Conservation (phyloP, 2,888 invertebrate species). For the Acleris emargana region DNA sequence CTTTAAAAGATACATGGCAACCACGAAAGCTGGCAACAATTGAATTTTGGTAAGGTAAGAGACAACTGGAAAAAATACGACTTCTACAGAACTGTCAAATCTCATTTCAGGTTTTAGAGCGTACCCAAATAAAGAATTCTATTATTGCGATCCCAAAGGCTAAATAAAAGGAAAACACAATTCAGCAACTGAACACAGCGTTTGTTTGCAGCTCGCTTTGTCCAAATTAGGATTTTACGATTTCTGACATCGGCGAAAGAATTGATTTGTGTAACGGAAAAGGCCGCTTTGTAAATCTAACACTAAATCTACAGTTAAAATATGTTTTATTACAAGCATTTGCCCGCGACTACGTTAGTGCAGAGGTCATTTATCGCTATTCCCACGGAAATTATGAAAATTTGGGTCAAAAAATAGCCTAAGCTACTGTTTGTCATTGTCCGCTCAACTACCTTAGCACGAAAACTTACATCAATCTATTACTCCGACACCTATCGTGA, state of each 20-base stretch:
- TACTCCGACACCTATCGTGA: no score
- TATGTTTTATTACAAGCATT: no score
- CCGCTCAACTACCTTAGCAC: no score
- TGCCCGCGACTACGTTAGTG: no score
- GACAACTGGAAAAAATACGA: background rate
- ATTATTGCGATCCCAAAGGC: constrained; percentile 21
- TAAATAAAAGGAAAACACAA: constrained; percentile 14
- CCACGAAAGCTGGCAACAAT: no score
- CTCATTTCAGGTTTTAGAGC: background rate
- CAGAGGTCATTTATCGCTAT: no score
- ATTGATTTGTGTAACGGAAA: background rate
- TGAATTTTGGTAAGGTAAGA: background rate
- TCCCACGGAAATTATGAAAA: no score
- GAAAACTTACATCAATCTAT: no score
- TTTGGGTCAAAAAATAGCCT: no score
- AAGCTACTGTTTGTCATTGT: no score
- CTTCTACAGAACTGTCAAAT: constrained; percentile 2
- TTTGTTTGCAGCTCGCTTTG: constrained; percentile 1
- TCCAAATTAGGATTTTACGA: constrained; percentile 11
- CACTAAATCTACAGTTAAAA: background rate
- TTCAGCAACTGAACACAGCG: constrained; percentile 7
- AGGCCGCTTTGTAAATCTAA: background rate
- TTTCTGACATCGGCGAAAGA: background rate
- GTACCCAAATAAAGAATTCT: constrained; percentile 21
- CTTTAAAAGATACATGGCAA: no score